Percentiles rank a stretch among this genome's conserved stretches.
These are phyloP conservation scores for Bubo blakistoni DNA, from an alignment of 2,113 vertebrate genomes.

Conservation along the genomic window DNA sequence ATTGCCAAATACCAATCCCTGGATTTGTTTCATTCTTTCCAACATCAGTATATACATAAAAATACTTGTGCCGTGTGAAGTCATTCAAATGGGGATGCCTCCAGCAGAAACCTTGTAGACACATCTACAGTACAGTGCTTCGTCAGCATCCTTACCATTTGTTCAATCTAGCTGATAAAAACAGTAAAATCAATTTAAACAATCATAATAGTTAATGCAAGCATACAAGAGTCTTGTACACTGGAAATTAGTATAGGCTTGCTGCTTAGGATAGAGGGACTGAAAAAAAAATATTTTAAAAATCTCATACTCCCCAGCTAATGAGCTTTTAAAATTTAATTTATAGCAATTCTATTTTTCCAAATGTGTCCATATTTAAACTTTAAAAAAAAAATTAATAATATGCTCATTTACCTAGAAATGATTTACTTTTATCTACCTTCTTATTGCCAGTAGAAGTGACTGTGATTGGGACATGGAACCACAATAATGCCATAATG, in stretches of 20 bases:
- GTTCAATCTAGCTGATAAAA: slow-evolving; percentile 28
- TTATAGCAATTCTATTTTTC: background rate
- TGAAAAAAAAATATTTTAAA: background rate
- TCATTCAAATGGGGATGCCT: background rate
- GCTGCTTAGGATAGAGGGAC: background rate
- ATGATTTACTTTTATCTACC: background rate
- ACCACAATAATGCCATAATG: background rate
- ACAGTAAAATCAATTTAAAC: slow-evolving; percentile 28
- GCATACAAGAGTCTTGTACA: background rate
- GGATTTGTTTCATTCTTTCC: background rate
- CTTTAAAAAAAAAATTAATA: background rate
- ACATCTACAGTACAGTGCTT: background rate
- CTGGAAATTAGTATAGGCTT: slow-evolving; percentile 14
- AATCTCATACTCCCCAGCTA: background rate
- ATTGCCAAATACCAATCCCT: background rate
- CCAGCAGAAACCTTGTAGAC: background rate
- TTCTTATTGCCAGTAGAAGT: background rate
- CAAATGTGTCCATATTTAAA: background rate
- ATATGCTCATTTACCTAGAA: background rate
- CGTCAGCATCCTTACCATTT: slow-evolving; percentile 27
- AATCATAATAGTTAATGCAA: slow-evolving; percentile 14
- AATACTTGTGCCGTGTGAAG: background rate
- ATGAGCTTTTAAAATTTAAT: slow-evolving; percentile 11
- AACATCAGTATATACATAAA: background rate
- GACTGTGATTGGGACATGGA: background rate